Evolutionary conservation across 2,888 invertebrate species (phyloP).

Genomic region (Ecdyonurus torrentis): DNA sequence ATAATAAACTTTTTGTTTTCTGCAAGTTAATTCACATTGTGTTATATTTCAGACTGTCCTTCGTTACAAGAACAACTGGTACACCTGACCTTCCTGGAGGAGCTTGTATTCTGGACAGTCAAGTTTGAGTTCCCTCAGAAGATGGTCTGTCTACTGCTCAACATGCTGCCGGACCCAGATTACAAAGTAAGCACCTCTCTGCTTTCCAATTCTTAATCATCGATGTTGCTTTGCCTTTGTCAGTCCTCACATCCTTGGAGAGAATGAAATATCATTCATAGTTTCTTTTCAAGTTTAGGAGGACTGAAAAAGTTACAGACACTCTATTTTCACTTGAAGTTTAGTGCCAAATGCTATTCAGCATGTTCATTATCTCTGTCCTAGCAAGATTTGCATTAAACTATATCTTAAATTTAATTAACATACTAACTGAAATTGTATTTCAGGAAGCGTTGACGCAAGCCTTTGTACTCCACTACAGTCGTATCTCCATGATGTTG

Average conservation of each 20-base stretch:
- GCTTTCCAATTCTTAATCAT: neutral
- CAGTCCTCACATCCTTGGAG: neutral
- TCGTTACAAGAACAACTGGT: constrained; percentile 60
- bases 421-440: too few species aligned
- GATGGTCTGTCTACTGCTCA: constrained; percentile 82
- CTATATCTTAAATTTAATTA: neutral
- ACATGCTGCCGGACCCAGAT: constrained; percentile 86
- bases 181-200: constrained; percentile 83
- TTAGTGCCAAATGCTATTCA: too few species aligned
- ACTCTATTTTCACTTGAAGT: too few species aligned
- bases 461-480: constrained; percentile 93
- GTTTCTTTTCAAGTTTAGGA: too few species aligned
- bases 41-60: constrained; percentile 46
- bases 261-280: too few species aligned
- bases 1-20: too few species aligned
- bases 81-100: constrained; percentile 78
- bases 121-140: constrained; percentile 96
- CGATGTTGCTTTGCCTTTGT: neutral
- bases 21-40: too few species aligned
- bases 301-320: too few species aligned
- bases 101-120: constrained; percentile 96
- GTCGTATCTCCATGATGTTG: constrained; percentile 80
- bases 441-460: constrained; percentile 82
- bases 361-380: too few species aligned
- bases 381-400: neutral